phyloP scores from a whole-genome alignment of 2,888 invertebrate genomes.

The Xestobium rufovillosum region DNA sequence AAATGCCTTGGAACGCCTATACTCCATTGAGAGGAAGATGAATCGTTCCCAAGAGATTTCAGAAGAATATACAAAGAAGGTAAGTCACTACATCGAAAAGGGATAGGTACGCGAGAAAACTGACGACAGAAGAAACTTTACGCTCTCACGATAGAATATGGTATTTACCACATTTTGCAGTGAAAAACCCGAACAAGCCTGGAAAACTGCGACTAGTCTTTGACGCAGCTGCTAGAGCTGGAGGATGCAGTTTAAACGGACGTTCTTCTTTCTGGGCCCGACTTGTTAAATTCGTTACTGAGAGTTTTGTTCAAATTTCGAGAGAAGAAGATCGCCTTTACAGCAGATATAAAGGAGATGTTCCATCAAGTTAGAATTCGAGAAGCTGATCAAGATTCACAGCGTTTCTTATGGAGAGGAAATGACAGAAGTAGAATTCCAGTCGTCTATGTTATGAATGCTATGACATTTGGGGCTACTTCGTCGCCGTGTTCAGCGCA shows the following conservation, averaged over 20 bases:
- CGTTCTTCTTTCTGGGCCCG: conserved; percentile 32
- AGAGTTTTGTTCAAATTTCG: conserved; percentile 35
- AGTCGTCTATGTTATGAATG: conserved; percentile 16
- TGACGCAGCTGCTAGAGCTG: conserved; percentile 30
- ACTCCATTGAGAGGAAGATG: conserved; percentile 20
- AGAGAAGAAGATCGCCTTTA: too few relatives aligned
- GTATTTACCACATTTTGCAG: conserved; percentile 30
- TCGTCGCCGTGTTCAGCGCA: conserved; percentile 18
- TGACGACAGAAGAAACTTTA: conserved; percentile 18
- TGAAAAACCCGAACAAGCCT: conserved; percentile 28
- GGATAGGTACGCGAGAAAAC: conserved; percentile 22
- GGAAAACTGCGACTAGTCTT: conserved; percentile 29
- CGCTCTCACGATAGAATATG: conserved; percentile 18
- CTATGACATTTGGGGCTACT: conserved; percentile 21
- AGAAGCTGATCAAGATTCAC: conserved; percentile 24
- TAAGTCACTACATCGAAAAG: conserved; percentile 21
- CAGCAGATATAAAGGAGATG: too few relatives aligned
- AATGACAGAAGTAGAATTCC: conserved; percentile 10
- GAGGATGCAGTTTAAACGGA: conserved; percentile 29
- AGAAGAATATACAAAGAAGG: conserved; percentile 16
- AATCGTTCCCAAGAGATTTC: conserved; percentile 15
- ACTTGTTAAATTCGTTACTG: conserved; percentile 29
- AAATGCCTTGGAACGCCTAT: conserved; percentile 20
- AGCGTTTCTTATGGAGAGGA: conserved; percentile 30
- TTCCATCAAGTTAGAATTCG: conserved; percentile 17